Conservation (phyloP, 2,113 vertebrate genomes). For the Odocoileus virginianus region DNA sequence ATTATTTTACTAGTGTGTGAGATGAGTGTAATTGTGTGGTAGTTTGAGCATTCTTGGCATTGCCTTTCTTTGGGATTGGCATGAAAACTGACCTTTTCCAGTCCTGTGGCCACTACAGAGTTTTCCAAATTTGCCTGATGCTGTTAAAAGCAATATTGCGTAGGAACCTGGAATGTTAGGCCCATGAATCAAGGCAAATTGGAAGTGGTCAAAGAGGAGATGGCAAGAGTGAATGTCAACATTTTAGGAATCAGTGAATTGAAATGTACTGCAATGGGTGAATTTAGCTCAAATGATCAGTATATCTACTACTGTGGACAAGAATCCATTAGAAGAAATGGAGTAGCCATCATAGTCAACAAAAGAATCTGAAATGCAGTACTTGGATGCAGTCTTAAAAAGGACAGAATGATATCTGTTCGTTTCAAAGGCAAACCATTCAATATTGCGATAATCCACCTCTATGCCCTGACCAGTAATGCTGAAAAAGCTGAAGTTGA, state of each 20-base stretch:
- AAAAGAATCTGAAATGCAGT: not conserved
- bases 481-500: not conserved
- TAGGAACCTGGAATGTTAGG: not conserved
- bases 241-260: not conserved
- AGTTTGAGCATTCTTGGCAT: not conserved
- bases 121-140: not conserved
- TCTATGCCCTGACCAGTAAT: not conserved
- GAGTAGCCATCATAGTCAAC: not conserved
- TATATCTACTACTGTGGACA: not conserved
- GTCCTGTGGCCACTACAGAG: not conserved
- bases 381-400: not conserved
- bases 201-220: not conserved
- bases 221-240: not conserved
- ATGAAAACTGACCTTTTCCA: not conserved
- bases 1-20: not conserved
- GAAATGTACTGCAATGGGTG: not conserved
- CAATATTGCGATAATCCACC: rapidly evolving
- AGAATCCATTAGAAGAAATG: not conserved
- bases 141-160: not conserved
- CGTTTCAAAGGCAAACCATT: not conserved
- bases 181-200: not conserved
- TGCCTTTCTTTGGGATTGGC: not conserved
- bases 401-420: not conserved
- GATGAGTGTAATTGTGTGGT: not conserved
- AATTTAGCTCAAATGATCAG: not conserved